Base-by-base conservation (phyloP, 2,113 vertebrate species). In the Turnix velox region DNA sequence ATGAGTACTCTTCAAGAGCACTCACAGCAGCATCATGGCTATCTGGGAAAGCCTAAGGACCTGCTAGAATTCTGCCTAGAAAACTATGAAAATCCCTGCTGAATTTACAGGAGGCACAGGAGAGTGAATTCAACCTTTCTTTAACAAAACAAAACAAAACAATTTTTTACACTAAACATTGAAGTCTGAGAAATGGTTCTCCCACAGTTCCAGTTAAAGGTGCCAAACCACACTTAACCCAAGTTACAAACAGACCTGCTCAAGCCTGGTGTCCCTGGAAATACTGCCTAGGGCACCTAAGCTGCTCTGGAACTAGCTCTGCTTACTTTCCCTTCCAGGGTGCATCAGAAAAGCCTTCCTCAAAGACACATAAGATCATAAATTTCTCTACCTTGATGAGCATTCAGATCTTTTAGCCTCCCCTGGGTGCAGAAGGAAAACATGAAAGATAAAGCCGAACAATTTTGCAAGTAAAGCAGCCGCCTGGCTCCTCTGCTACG, bases 391-490 rank as follows among this genome's bases (percentile, higher is more conserved):
- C 62, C 30, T 42, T 24, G 23, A 45, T 7, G 4, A 76, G 28
- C 33, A 40, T 62, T 86, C 75, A 81, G 79, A 88, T 67, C 58
- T 65, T 85, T 79, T 74, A 71, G 74, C 27, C 18, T 83, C 55
- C 7, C 68, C 14, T 33, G 5, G 42, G 48, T 46, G 72, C 45
- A 75, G 80, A 84, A 62, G 59, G 74, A 92, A 94, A 91, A 45
- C 84, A 76, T 68, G 57, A 90, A 93, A 92, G 86, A 84, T 49
- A 63, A 58, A 91, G 82, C 9, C 84, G 84, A 54, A 80, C 61
- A 58, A 16, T 31, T 86, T 25, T 25, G 28, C 1, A 8, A 81
- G 88, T 87, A 77, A 86, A 19, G 65, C 57, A 90, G 83, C 65
- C 46, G 37, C 58, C 31, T 0, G 42, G 7, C 33, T 1, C 1